Base-by-base conservation (phyloP, 2,113 vertebrate species). In the Paracanthobrama guichenoti region DNA sequence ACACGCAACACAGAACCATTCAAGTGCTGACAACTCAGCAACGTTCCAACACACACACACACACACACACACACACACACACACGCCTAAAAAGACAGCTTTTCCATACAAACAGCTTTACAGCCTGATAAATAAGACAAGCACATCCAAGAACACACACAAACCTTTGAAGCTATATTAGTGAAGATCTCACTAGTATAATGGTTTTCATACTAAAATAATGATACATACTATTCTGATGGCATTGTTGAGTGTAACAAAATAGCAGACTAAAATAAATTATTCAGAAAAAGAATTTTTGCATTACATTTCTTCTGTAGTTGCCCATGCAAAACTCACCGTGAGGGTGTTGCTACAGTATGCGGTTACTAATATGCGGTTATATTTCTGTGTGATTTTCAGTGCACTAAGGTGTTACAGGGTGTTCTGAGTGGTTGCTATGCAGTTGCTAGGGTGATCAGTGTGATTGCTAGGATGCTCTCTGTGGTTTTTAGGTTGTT, bases 1-100 rank as follows among this genome's bases (percentile, higher is more conserved):
- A 86, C 81, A 87, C 71, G 86, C 84, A 91, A 89, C 80, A 82
- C 62, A 86, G 72, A 82, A 74, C 39, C 62, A 83, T 72, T 76
- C 59, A 84, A 67, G 83, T 26, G 55, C 50, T 59, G 46, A 72
- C 35, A 24, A 20, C 35, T 53, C 77, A 87, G 84, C 75, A 87
- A 28, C 20, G 2, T 59, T 3, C 24, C 44, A 31, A 57, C 75
- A 44, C 35, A 44, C 67, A 42, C 44, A 81, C 73, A 84, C 79
- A 57, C 42, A 78, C 66, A 84, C 75, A 74, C 55, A 28, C 5
- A 76, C 76, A 66, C 20, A 81, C 44, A 86, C 44, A 78, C 55
- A 71, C 3, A 22, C 28, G 28, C 28, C 10, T 22, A 55, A 76
- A 76, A 11, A 76, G 39, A 44, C 35, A 44, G 39, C 39, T 39